Evolutionary conservation across 1,140 invertebrate species (phyloP).

Genomic region (Phortica variegata): DNA sequence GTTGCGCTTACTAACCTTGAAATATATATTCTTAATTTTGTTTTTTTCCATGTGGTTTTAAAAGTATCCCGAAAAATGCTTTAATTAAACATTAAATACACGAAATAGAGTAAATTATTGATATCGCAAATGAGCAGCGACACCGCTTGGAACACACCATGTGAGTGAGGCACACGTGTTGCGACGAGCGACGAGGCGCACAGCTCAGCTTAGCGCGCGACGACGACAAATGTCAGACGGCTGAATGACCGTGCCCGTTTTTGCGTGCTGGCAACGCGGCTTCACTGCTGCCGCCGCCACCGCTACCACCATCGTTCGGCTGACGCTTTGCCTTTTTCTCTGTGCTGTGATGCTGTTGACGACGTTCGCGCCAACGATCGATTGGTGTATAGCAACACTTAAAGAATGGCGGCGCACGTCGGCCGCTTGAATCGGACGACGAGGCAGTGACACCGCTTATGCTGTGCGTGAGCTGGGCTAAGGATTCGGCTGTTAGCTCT

Average conservation of each 20-base stretch:
- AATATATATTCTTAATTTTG: no score
- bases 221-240: constrained; percentile 39
- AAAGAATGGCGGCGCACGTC: constrained; percentile 40
- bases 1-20: no score
- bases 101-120: constrained; percentile 55
- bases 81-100: no score
- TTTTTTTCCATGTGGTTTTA: no score
- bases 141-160: constrained; percentile 9
- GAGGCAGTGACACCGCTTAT: constrained; percentile 20
- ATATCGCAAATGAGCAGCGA: constrained; percentile 56
- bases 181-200: not conserved
- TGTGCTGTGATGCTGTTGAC: no score
- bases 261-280: constrained; percentile 1
- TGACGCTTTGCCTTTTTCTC: not conserved
- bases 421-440: not conserved
- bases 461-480: constrained; percentile 33
- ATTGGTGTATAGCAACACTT: constrained; percentile 54
- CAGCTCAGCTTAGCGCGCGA: not conserved
- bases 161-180: not conserved
- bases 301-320: no score
- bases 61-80: no score
- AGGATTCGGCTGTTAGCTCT: constrained; percentile 42
- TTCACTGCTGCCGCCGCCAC: constrained; percentile 8
- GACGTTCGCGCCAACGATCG: constrained; percentile 50
- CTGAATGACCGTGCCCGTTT: constrained; percentile 24